Base-by-base conservation (phyloP, 23 tunicate genomes). In the Trididemnum nubilum region DNA sequence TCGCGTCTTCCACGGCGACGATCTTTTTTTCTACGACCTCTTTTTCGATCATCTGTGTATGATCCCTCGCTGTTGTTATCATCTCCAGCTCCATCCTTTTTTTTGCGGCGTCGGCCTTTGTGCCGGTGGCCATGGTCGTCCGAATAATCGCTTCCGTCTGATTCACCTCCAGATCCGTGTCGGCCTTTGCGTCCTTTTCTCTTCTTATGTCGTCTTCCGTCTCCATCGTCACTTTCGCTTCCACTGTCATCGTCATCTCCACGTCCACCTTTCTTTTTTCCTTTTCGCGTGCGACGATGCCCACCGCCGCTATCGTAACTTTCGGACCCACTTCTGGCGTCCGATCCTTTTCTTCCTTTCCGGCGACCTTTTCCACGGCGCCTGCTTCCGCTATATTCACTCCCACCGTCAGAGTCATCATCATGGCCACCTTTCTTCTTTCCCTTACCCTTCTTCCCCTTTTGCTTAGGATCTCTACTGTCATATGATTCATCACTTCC, bases 401-500 rank as follows among this genome's bases (percentile, higher is more conserved):
- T 64, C 2, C 73, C 58, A 29, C 58, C 83, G 34, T 81, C 82
- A 26, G n/a, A n/a, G n/a, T 71, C 79, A 29, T 74, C 73, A 38
- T 75, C 25, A 7, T 76, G 81, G 51, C 50, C 79, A 2, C 65
- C 88, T 59, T 69, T 35, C 0, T 54, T 59, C 0, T 66, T 57
- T n/a, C 85, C 77, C 34, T 61, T 61, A 2, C 87, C 79, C 19
- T 82, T 26, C 38, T 65, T 82, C 5, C 90, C 60, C 36, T 78
- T 81, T 23, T 64, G 50, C 1, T 77, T 65, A 21, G 87, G 80
- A 1, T 79, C 76, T 0, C 81, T 59, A 33, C 84, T 63, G 52
- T 83, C 87, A 3, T 69, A 85, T 12, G 83, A 83, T 28, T 86
- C 84, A 5, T 73, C 67, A 40, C 85, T 79, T 35, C 77, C 86